phyloP scores from a whole-genome alignment of 1,140 invertebrate genomes.

The Nasonia vitripennis region DNA sequence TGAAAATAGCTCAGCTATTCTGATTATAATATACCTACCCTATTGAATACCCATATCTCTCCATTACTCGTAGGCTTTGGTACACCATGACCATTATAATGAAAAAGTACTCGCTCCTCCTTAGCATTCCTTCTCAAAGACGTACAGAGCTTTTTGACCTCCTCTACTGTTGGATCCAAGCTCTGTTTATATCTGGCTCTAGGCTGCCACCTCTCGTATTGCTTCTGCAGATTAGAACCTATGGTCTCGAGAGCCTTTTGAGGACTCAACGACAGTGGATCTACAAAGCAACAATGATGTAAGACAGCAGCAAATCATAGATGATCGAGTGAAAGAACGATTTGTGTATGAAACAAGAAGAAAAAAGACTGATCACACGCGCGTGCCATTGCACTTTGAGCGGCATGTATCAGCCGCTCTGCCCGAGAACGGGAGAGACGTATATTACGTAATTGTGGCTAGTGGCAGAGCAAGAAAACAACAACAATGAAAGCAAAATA shows the following conservation, averaged over 20 bases:
- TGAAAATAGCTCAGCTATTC: slow-evolving; percentile 8
- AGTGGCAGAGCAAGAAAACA: neutral
- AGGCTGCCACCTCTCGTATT: slow-evolving; percentile 98
- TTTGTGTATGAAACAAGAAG: neutral
- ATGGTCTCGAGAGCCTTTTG: slow-evolving; percentile 96
- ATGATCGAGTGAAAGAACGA: neutral
- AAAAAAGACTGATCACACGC: neutral
- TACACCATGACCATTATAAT: slow-evolving; percentile 99
- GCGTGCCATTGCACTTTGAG: neutral
- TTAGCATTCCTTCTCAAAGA: slow-evolving; percentile 98
- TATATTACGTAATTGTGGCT: slow-evolving; percentile 10
- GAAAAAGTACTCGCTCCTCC: slow-evolving; percentile 98
- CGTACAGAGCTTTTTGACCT: slow-evolving; percentile 97
- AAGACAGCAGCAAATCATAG: neutral
- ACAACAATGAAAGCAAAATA: neutral
- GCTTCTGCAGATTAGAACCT: slow-evolving; percentile 93
- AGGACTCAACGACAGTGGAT: slow-evolving; percentile 90
- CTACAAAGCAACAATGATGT: slow-evolving; percentile 68
- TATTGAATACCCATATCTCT: slow-evolving; percentile 99
- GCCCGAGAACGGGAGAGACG: no score
- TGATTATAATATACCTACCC: slow-evolving; percentile 76
- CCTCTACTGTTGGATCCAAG: slow-evolving; percentile 97
- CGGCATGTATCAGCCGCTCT: neutral
- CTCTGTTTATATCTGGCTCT: slow-evolving; percentile 96
- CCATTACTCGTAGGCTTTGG: slow-evolving; percentile 98